Evolutionary conservation across 2,113 vertebrate species (phyloP), one percentile per base, ranked within the genome.

Genomic region (Lagopus leucura): DNA sequence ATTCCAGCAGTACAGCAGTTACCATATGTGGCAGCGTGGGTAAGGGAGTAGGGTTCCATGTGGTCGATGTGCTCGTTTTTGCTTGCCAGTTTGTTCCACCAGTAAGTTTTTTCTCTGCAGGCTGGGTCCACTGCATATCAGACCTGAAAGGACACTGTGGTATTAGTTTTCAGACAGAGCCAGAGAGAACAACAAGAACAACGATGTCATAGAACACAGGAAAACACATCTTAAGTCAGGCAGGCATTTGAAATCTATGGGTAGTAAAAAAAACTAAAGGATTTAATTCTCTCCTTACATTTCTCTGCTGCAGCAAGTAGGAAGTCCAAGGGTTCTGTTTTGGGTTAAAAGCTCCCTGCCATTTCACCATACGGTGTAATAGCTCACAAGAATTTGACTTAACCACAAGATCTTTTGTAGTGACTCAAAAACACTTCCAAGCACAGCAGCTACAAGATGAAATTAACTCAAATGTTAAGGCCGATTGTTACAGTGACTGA

Each of bases 11-110:
- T 4, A 86, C 21, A 92, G 47, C 36, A 87, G 24, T 98, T 98
- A 99, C 99, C 98, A 99, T 98, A 84, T 98, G 98, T 85, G 98
- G 98, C 95, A 98, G 89, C 22, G 98, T 94, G 45, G 98, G 97
- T 97, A 98, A 93, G 81, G 98, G 98, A 85, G 98, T 82, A 7
- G 98, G 97, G 76, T 97, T 98, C 98, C 99, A 99, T 6, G 98
- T 98, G 88, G 98, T 98, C 16, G 98, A 98, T 89, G 97, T 97
- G 97, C 98, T 98, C 97, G 98, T 98, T 96, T 98, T 99, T 27
- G 99, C 97, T 96, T 99, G 98, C 98, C 99, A 99, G 96, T 99
- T 98, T 67, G 98, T 98, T 89, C 98, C 98, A 69, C 97, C 98
- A 30, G 97, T 98, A 21, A 98, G 98, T 97, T 98, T 99, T 87